Conservation (phyloP, 2,888 invertebrate species). For the Athalia cordata region DNA sequence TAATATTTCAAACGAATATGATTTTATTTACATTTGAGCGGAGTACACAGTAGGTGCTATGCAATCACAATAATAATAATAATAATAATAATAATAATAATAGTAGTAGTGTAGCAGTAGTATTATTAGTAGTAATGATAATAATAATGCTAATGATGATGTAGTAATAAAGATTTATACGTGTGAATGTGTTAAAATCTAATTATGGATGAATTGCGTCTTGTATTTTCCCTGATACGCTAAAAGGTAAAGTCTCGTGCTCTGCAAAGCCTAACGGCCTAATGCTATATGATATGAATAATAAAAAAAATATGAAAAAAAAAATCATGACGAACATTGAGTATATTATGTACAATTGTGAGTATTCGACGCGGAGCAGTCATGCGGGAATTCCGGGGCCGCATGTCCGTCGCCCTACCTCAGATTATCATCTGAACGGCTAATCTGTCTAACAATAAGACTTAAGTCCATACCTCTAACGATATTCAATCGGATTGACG, state of each 20-base stretch:
- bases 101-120: too few relatives aligned
- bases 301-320: slow-evolving; percentile 11
- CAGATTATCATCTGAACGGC: neutral
- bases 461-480: slow-evolving; percentile 32
- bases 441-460: slow-evolving; percentile 31
- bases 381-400: slow-evolving; percentile 2
- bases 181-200: slow-evolving; percentile 36
- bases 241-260: slow-evolving; percentile 46
- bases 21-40: slow-evolving; percentile 66
- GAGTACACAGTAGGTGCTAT: slow-evolving; percentile 60
- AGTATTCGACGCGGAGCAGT: slow-evolving; percentile 24
- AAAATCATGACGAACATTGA: slow-evolving; percentile 12
- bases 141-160: slow-evolving; percentile 53
- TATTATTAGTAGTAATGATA: slow-evolving; percentile 48
- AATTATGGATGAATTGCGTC: slow-evolving; percentile 39
- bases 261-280: slow-evolving; percentile 43
- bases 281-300: slow-evolving; percentile 23
- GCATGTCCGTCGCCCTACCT: slow-evolving; percentile 4
- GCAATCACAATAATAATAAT: slow-evolving; percentile 54
- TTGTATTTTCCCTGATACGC: slow-evolving; percentile 48
- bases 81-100: slow-evolving; percentile 17
- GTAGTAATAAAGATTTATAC: slow-evolving; percentile 50
- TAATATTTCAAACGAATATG: slow-evolving; percentile 59
- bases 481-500: slow-evolving; percentile 37
- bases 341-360: slow-evolving; percentile 45